Evolutionary conservation across 1,140 invertebrate species (phyloP).

Genomic region (Zophobas morio): DNA sequence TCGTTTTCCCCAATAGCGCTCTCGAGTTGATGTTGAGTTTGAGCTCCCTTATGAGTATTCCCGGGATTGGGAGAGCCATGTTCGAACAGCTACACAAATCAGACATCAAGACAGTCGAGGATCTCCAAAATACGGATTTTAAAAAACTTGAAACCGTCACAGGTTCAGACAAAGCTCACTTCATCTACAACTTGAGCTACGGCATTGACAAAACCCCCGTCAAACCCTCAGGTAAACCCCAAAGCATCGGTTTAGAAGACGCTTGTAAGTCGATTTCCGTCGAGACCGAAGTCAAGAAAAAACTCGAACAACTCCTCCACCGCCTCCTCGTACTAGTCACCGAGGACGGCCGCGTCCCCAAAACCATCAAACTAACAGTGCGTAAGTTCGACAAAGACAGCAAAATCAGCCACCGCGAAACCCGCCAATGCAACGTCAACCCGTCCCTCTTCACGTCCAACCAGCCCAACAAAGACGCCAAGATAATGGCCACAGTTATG

Average conservation of each 20-base stretch:
- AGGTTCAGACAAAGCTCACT: constrained; percentile 77
- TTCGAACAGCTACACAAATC: constrained; percentile 74
- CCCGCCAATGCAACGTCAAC: constrained; percentile 79
- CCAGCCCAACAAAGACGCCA: constrained; percentile 73
- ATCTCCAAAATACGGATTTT: constrained; percentile 76
- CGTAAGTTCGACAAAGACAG: constrained; percentile 76
- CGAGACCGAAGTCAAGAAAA: constrained; percentile 79
- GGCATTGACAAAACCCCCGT: constrained; percentile 80
- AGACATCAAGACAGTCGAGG: constrained; percentile 76
- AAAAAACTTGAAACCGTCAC: constrained; percentile 74
- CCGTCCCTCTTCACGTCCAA: constrained; percentile 73
- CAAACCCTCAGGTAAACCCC: constrained; percentile 78
- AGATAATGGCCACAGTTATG: constrained; percentile 80
- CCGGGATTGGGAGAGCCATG: constrained; percentile 81
- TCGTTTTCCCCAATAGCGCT: constrained; percentile 79
- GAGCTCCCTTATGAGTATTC: constrained; percentile 74
- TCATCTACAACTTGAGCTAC: constrained; percentile 78
- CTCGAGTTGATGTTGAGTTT: constrained; percentile 76
- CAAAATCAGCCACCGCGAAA: constrained; percentile 77
- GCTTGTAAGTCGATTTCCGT: constrained; percentile 76
- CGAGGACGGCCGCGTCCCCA: constrained; percentile 83
- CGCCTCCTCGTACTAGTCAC: constrained; percentile 79
- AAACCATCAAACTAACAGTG: constrained; percentile 80
- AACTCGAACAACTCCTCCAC: constrained; percentile 76
- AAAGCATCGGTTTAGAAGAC: constrained; percentile 83